These are phyloP conservation scores for Propithecus perrieri DNA, from an alignment of 2,797 vertebrate genomes.

Conservation along the genomic window DNA sequence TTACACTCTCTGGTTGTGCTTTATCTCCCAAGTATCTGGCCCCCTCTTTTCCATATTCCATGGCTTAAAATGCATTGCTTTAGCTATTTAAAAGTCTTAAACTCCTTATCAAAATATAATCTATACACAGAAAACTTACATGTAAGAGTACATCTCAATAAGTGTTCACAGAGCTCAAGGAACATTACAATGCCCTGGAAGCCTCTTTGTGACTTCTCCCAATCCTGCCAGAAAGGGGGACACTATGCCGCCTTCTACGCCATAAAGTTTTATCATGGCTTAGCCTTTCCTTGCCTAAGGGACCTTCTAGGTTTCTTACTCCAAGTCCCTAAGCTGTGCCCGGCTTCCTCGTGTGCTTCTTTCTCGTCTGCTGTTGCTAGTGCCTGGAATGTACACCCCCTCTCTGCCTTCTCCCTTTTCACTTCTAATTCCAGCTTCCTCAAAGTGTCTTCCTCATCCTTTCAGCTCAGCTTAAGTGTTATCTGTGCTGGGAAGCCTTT, in stretches of 20 bases:
- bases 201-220: background rate
- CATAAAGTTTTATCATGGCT: background rate
- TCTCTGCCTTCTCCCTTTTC: background rate
- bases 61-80: background rate
- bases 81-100: background rate
- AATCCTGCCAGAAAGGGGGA: background rate
- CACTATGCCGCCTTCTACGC: background rate
- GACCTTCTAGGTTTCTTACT: background rate
- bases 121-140: background rate
- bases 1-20: background rate
- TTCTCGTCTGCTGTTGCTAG: background rate
- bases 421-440: background rate
- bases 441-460: background rate
- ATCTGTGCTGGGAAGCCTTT: background rate
- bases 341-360: background rate
- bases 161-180: background rate
- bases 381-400: too few species aligned
- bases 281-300: background rate
- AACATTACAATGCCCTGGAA: background rate
- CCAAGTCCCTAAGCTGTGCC: background rate
- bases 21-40: background rate
- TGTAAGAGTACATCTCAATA: background rate
- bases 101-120: background rate
- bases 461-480: background rate
- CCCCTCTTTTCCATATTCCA: background rate